A percentile compares a stretch with the other conserved stretches of the same genome.
Evolutionary conservation across 37 sponge, comb jelly and placozoan species (phyloP).

Genomic region (Ephydatia muelleri): DNA sequence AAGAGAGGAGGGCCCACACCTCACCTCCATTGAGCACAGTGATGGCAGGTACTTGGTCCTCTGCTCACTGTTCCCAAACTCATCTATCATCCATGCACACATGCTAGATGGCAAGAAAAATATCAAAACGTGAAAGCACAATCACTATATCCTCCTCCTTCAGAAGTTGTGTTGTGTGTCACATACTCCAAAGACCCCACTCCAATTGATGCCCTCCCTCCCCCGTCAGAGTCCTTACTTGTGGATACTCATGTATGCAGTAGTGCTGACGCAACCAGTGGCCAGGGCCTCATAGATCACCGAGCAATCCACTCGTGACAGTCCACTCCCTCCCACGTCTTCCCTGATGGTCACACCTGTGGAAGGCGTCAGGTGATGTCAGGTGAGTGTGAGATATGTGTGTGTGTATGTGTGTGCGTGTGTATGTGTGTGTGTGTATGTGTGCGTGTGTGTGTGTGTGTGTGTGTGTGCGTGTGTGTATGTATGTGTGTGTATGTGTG

Average conservation of each 20-base stretch:
- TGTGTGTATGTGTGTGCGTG: conserved; percentile 29
- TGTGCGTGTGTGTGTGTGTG: not conserved
- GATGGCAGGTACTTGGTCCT: conserved; percentile 56
- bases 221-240: conserved; percentile 46
- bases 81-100: conserved; percentile 87
- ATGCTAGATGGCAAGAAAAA: too few relatives aligned
- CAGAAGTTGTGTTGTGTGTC: not conserved
- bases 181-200: not conserved
- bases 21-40: conserved; percentile 75
- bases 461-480: conserved; percentile 24
- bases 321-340: conserved; percentile 80
- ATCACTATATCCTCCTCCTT: too few relatives aligned
- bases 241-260: conserved; percentile 95
- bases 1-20: not conserved
- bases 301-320: conserved; percentile 85
- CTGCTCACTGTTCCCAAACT: conserved; percentile 80
- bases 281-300: conserved; percentile 95
- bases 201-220: not conserved
- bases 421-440: not conserved
- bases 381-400: not conserved
- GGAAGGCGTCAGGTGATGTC: not conserved
- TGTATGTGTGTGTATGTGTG: conserved; percentile 26
- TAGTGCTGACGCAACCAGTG: conserved; percentile 95
- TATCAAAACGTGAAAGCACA: too few relatives aligned
- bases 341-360: conserved; percentile 64